Base-by-base conservation (phyloP, 1,140 invertebrate genomes). In the Chrysomallon squamiferum region DNA sequence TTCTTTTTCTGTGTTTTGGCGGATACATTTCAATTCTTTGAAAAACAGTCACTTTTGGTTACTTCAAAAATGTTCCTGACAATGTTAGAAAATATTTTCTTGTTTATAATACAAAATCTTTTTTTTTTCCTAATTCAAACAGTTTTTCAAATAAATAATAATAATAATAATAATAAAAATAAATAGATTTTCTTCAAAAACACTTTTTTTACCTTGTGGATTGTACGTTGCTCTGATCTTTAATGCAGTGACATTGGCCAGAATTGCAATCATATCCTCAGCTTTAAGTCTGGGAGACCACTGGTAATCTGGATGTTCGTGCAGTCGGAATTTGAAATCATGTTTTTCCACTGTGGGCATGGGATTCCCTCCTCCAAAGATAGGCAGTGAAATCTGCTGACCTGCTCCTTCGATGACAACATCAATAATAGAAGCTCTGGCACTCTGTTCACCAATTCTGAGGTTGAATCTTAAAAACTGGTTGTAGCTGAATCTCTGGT, bases 401-500 rank as follows among this genome's bases (percentile, higher is more conserved):
- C 92, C 92, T 25, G 91, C 90, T 6, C 86, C 86, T 87, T 98
- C 95, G 0, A 99, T 78, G 43, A 98, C 91, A 22, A 99, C 88
- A 85, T 99, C 95, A 2, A 90, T 89, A 2, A 91, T 88, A 0
- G 91, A 92, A 29, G 91, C 90, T 27, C 86, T 87, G 1, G 92
- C 89, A 3, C 91, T 89, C 11, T 79, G 77, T 30, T 80, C 93
- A 2, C 91, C 93, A 20, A 96, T 91, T 66, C 93, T 89, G n/a
- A 99, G 85, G 27, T 90, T 92, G 79, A 99, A 98, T 35, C 90
- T 90, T n/a, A 99, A 81, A 65, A 94, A 89, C 75, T 97, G 95
- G 86, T 98, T 98, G 84, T 99, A 99, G 41, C 95, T 95, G 33
- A 92, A 91, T 66, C 95, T 87, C 80, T 97, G 95, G 86, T 99